These are phyloP conservation scores for Luscinia luscinia DNA, from an alignment of 2,797 vertebrate genomes.

Conservation along the genomic window DNA sequence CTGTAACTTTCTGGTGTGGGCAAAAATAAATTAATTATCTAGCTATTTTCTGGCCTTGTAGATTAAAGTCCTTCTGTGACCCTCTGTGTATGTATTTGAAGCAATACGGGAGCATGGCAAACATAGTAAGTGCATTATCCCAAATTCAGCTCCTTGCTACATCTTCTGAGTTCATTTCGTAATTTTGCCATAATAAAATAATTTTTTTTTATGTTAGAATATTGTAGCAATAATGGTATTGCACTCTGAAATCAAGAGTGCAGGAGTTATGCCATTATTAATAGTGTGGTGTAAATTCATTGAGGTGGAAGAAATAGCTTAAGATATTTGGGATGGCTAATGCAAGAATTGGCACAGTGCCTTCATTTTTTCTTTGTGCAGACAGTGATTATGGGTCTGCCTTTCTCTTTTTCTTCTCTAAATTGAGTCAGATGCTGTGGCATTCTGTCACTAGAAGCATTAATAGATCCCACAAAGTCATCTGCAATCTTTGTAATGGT, in stretches of 20 bases:
- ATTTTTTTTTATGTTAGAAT: not conserved
- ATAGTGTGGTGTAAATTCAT: not conserved
- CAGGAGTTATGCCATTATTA: not conserved
- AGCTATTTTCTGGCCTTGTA: not conserved
- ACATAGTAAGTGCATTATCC: not conserved
- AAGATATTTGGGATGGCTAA: constrained; percentile 13
- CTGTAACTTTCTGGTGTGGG: not conserved
- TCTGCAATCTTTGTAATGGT: not conserved
- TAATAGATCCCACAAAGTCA: not conserved
- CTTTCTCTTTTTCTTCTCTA: not conserved
- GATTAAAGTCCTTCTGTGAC: not conserved
- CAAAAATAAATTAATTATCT: not conserved
- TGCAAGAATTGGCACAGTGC: constrained; percentile 12
- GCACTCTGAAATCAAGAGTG: not conserved
- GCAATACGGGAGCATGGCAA: not conserved
- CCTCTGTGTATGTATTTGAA: not conserved
- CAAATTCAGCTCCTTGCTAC: not conserved
- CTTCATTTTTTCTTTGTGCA: not conserved
- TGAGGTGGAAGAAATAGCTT: not conserved
- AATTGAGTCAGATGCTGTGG: not conserved
- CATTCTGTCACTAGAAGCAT: not conserved
- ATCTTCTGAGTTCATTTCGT: not conserved
- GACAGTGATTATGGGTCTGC: not conserved
- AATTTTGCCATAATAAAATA: not conserved
- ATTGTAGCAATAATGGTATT: not conserved